Evolutionary conservation across 2,797 vertebrate species (phyloP).

Genomic region (Dipus sagitta): DNA sequence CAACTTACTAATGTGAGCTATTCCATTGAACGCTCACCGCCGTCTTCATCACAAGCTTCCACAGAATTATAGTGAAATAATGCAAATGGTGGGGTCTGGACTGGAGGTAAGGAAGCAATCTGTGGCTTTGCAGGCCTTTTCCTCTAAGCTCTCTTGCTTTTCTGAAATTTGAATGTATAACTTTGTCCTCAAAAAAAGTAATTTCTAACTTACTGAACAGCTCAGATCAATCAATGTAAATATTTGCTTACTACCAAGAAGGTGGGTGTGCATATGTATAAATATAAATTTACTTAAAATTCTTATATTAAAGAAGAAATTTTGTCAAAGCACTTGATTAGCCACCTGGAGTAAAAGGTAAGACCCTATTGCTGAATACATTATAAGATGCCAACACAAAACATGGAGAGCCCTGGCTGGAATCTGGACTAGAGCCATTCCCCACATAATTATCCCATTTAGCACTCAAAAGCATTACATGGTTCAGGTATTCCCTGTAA

Average conservation of each 20-base stretch:
- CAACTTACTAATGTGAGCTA: background rate
- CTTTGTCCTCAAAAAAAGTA: background rate
- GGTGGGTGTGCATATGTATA: background rate
- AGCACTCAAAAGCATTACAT: no score
- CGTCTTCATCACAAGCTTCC: background rate
- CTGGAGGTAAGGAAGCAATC: background rate
- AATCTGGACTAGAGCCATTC: no score
- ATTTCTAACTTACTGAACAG: slow-evolving; percentile 11
- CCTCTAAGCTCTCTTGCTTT: slow-evolving; percentile 20
- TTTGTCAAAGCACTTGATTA: no score
- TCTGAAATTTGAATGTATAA: slow-evolving; percentile 55
- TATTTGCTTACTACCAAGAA: background rate
- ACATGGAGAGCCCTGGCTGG: no score
- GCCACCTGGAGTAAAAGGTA: no score
- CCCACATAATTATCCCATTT: no score
- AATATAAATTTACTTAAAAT: background rate
- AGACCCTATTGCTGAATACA: no score
- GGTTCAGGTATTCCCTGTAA: no score
- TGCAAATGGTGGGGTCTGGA: background rate
- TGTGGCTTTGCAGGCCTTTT: background rate
- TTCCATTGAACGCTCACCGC: background rate
- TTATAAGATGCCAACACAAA: no score
- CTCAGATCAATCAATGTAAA: slow-evolving; percentile 45
- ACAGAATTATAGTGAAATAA: background rate
- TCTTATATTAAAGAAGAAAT: background rate